These are phyloP conservation scores for Oreochromis niloticus DNA, from an alignment of 2,113 vertebrate species.

Conservation along the genomic window DNA sequence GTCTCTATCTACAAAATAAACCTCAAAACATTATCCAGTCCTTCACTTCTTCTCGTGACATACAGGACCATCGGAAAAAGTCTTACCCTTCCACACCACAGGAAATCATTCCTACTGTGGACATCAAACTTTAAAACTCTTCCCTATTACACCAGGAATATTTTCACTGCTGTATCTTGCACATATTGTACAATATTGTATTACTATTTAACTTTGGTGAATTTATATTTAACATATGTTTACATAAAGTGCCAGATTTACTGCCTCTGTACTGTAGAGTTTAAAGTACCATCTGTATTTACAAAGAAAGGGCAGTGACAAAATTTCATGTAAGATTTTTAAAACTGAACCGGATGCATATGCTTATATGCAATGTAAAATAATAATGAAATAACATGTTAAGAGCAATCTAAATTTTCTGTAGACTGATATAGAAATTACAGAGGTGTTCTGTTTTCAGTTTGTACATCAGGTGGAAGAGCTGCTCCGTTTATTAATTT, in stretches of 20 bases:
- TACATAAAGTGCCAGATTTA: not conserved
- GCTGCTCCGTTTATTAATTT: not conserved
- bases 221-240: not conserved
- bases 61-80: not conserved
- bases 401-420: not conserved
- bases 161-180: not conserved
- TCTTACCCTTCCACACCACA: not conserved
- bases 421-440: not conserved
- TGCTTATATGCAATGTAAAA: not conserved
- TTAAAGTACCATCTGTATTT: fast-evolving
- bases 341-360: not conserved
- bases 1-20: not conserved
- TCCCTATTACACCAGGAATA: not conserved
- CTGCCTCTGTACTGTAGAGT: not conserved
- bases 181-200: not conserved
- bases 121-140: not conserved
- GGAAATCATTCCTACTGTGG: not conserved
- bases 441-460: not conserved
- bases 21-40: not conserved
- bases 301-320: not conserved
- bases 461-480: not conserved
- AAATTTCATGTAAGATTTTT: not conserved
- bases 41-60: not conserved
- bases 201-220: not conserved
- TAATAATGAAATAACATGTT: not conserved